phyloP scores from a whole-genome alignment of 2,888 invertebrate genomes.

The Gonocerus acuteangulatus region DNA sequence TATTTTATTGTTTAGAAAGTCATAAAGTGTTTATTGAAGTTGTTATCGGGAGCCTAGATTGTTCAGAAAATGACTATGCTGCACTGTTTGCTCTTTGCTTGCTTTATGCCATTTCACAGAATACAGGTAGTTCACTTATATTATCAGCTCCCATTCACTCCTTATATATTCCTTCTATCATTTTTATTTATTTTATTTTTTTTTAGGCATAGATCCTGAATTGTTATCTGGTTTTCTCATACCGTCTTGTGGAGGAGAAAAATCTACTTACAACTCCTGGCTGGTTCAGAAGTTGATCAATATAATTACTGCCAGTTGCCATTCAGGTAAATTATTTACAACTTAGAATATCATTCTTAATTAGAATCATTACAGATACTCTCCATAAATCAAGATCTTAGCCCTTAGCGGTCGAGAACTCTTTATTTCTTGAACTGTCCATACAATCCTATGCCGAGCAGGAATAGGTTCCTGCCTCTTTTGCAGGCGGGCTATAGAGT shows the following conservation, averaged over 20 bases:
- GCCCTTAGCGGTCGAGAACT: no score
- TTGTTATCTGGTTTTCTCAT: conserved; percentile 69
- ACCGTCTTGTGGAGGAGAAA: conserved; percentile 53
- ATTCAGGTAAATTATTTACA: conserved; percentile 76
- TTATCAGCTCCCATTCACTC: not conserved
- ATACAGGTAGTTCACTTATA: conserved; percentile 83
- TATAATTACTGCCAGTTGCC: conserved; percentile 76
- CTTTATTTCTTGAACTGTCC: no score
- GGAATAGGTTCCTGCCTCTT: no score
- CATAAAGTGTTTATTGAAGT: conserved; percentile 52
- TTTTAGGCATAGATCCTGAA: conserved; percentile 71
- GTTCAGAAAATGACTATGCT: conserved; percentile 88
- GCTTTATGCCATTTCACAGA: conserved; percentile 86
- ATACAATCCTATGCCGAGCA: no score
- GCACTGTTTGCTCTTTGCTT: conserved; percentile 85
- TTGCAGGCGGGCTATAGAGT: no score
- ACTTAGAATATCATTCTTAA: conserved; percentile 17
- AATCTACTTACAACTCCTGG: conserved; percentile 61
- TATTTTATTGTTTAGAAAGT: conserved; percentile 27
- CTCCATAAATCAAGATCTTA: no score
- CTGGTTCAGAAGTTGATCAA: conserved; percentile 75
- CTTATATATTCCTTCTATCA: not conserved
- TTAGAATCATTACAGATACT: no score
- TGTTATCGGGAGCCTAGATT: conserved; percentile 77
- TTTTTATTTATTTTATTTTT: conserved; percentile 32